Evolutionary conservation across 2,797 vertebrate species (phyloP).

Genomic region (Glyptemys insculpta): DNA sequence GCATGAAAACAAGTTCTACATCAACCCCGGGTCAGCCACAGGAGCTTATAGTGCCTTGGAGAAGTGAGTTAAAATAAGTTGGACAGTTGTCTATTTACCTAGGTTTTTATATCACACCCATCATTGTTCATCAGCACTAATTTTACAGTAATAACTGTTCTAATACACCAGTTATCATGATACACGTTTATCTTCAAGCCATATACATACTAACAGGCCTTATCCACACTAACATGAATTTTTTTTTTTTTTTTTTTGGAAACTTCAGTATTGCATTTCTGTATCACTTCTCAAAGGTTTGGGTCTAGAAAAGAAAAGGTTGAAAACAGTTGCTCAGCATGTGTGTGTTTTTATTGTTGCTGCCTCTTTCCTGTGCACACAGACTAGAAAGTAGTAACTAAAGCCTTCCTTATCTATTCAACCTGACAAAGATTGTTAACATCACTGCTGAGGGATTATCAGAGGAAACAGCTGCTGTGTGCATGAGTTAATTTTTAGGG

Average conservation of each 20-base stretch:
- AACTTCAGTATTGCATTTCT: not conserved
- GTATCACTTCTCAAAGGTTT: not conserved
- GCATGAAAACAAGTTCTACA: conserved; percentile 99
- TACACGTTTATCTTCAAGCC: not conserved
- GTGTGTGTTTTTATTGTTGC: not conserved
- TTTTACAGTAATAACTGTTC: not conserved
- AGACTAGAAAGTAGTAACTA: not conserved
- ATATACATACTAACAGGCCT: too few species aligned
- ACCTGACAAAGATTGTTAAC: too few species aligned
- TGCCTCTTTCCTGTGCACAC: not conserved
- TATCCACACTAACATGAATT: not conserved
- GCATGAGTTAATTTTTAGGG: not conserved
- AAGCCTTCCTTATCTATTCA: too few species aligned
- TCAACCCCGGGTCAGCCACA: conserved; percentile 98
- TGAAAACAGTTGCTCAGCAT: not conserved
- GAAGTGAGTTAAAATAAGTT: conserved; percentile 83
- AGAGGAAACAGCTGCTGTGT: not conserved
- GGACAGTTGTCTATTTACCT: not conserved
- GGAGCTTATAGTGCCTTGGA: conserved; percentile 97
- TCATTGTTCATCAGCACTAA: not conserved
- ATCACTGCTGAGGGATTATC: not conserved
- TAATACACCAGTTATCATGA: not conserved
- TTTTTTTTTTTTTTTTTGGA: not conserved
- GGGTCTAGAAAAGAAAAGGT: not conserved
- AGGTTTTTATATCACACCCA: not conserved